Conservation (phyloP, 2,797 vertebrate genomes). For the Sebastes variabilis region DNA sequence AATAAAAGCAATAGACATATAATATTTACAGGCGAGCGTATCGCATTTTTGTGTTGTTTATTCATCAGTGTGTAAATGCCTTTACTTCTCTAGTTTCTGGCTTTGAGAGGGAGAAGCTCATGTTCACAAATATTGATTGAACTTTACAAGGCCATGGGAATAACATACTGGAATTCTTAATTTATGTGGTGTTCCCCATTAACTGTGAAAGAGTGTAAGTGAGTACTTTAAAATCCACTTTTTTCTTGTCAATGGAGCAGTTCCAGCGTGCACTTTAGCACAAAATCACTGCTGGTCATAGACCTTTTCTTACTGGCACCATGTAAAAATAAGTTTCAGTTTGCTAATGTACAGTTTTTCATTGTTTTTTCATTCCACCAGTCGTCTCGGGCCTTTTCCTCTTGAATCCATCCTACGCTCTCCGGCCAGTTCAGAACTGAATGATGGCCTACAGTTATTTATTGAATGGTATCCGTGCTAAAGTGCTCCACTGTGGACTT, state of each 20-base stretch:
- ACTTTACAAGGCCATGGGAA: neutral
- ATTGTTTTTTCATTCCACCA: neutral
- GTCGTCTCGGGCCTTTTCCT: slow-evolving; percentile 11
- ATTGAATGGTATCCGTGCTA: slow-evolving; percentile 79
- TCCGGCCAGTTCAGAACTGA: slow-evolving; percentile 67
- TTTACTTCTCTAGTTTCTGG: too few relatives aligned
- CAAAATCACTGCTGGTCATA: neutral
- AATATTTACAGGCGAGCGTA: too few relatives aligned
- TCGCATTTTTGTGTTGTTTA: too few relatives aligned
- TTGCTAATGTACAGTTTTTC: neutral
- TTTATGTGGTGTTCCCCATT: neutral
- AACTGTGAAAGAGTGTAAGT: neutral
- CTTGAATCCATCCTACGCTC: slow-evolving; percentile 35
- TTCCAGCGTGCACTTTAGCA: neutral
- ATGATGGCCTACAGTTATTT: slow-evolving; percentile 82
- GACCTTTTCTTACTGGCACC: neutral
- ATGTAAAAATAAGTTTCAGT: neutral
- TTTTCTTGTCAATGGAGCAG: neutral
- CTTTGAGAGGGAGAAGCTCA: neutral
- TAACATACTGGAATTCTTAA: neutral
- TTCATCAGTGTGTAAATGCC: too few relatives aligned
- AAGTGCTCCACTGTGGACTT: slow-evolving; percentile 76
- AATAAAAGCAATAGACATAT: too few relatives aligned
- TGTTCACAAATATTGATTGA: neutral
- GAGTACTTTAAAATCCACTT: neutral